These are phyloP conservation scores for Eulithis prunata DNA, from an alignment of 2,888 invertebrate genomes.

Conservation along the genomic window DNA sequence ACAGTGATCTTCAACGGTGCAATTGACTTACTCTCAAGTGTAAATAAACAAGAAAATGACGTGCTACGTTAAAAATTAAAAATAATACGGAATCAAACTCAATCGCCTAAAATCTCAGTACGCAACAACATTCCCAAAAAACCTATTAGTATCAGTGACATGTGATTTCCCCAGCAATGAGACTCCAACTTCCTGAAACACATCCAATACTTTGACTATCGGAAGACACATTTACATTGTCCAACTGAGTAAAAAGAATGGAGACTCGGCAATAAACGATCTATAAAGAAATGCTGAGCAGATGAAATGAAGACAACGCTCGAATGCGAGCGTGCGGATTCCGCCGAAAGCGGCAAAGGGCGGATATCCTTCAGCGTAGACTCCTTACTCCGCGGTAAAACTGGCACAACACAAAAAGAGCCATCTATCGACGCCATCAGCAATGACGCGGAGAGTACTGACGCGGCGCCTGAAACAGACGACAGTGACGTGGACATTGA, in stretches of 20 bases:
- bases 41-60: slow-evolving; percentile 19
- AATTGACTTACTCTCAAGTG: slow-evolving; percentile 21
- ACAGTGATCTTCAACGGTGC: slow-evolving; percentile 48
- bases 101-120: slow-evolving; percentile 2
- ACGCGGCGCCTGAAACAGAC: slow-evolving; percentile 67
- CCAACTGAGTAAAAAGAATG: slow-evolving; percentile 32
- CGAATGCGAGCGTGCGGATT: slow-evolving; percentile 79
- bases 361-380: slow-evolving; percentile 91
- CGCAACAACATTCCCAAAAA: background rate
- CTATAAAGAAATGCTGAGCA: slow-evolving; percentile 65
- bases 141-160: background rate
- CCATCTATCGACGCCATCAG: slow-evolving; percentile 62
- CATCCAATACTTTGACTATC: background rate
- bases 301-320: slow-evolving; percentile 83
- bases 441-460: slow-evolving; percentile 73
- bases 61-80: slow-evolving; percentile 5
- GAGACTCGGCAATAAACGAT: slow-evolving; percentile 39
- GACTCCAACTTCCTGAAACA: slow-evolving; percentile 1
- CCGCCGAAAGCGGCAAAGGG: slow-evolving; percentile 82
- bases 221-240: background rate
- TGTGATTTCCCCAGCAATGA: slow-evolving; percentile 11
- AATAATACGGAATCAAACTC: slow-evolving; percentile 11
- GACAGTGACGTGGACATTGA: slow-evolving; percentile 82
- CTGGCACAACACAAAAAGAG: slow-evolving; percentile 61
- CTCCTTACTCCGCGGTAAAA: slow-evolving; percentile 81